These are phyloP conservation scores for Drosophila ogumai DNA, from an alignment of 1,140 invertebrate genomes.

Conservation along the genomic window DNA sequence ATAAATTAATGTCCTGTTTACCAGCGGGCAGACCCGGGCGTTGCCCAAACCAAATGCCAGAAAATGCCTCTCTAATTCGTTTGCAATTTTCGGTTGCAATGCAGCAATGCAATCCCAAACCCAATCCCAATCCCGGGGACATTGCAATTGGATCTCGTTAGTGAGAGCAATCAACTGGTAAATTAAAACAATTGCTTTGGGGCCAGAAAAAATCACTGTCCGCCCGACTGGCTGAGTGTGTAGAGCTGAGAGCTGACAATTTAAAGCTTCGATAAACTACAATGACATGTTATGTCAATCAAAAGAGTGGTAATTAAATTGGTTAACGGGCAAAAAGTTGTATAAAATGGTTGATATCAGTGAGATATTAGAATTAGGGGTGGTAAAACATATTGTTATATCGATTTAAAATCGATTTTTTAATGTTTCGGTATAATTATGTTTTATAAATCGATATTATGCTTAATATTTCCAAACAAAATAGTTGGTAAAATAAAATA, in stretches of 20 bases:
- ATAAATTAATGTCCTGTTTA: conserved; percentile 78
- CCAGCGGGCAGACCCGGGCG: conserved; percentile 12
- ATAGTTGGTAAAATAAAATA: too few relatives aligned
- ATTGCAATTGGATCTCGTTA: conserved; percentile 71
- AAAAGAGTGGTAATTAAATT: conserved; percentile 24
- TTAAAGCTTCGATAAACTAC: conserved; percentile 27
- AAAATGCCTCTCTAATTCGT: conserved; percentile 53
- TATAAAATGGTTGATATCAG: neutral
- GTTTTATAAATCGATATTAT: neutral
- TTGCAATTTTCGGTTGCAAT: conserved; percentile 33
- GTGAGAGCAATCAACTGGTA: conserved; percentile 67
- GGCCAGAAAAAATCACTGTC: conserved; percentile 1
- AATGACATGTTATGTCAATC: conserved; percentile 27
- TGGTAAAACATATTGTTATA: neutral
- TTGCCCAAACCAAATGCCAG: conserved; percentile 29
- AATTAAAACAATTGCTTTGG: conserved; percentile 74
- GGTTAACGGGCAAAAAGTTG: neutral
- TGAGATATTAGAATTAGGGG: neutral
- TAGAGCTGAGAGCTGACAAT: conserved; percentile 19
- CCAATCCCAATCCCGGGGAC: conserved; percentile 23
- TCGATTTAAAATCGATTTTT: neutral
- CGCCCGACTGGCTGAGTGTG: conserved; percentile 1
- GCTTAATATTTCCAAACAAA: too few relatives aligned
- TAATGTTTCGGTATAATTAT: too few relatives aligned
- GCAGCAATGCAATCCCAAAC: conserved; percentile 23